These are phyloP conservation scores for Chauna torquata DNA, from an alignment of 2,113 vertebrate species.

Conservation along the genomic window DNA sequence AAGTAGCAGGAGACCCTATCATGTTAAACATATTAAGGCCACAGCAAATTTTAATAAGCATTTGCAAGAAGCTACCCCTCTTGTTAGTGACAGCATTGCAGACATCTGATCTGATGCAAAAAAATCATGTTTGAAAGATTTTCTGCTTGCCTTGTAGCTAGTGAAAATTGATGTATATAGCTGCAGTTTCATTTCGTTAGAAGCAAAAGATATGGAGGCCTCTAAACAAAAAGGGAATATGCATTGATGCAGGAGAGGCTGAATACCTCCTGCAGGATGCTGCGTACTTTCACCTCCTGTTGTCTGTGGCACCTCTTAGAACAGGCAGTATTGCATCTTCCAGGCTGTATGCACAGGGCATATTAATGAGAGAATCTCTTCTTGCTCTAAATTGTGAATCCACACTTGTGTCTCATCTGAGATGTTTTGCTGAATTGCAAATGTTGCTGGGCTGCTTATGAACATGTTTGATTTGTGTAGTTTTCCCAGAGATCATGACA, in stretches of 20 bases:
- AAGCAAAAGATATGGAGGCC: background rate
- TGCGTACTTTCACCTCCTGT: background rate
- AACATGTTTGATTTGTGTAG: background rate
- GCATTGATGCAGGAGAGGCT: background rate
- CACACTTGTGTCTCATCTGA: rapidly evolving
- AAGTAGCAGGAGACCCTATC: background rate
- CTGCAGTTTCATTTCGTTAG: background rate
- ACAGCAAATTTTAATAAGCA: background rate
- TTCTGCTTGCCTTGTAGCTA: background rate
- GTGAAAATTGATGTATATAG: background rate
- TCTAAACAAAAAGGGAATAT: background rate
- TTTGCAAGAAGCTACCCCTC: background rate
- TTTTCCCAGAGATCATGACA: background rate
- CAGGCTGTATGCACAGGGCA: too few species aligned
- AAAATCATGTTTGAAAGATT: background rate
- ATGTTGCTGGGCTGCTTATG: background rate
- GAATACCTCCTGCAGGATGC: background rate
- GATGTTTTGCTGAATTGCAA: background rate
- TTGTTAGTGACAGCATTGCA: background rate
- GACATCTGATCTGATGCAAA: background rate
- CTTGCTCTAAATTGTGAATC: background rate
- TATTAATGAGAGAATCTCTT: background rate
- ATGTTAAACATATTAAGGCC: background rate
- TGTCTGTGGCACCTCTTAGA: background rate
- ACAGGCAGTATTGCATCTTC: background rate